Evolutionary conservation across 2,797 vertebrate genomes (phyloP).

Genomic region (Varecia variegata): DNA sequence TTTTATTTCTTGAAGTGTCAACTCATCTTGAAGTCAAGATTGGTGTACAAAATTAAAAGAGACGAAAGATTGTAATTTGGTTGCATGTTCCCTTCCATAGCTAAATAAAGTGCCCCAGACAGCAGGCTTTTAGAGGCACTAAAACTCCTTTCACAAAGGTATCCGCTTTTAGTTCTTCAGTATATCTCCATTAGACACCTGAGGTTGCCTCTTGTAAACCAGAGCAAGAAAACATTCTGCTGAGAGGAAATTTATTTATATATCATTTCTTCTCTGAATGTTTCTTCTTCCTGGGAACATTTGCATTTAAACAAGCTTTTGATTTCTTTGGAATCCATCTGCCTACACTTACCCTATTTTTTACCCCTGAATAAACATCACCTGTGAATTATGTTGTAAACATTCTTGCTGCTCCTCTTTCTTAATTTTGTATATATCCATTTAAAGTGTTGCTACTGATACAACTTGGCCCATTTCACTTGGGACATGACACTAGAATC

Average conservation of each 20-base stretch:
- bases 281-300: constrained; percentile 55
- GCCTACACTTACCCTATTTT: constrained; percentile 43
- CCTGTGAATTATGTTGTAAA: constrained; percentile 25
- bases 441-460: neutral
- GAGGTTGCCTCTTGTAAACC: constrained; percentile 61
- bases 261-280: constrained; percentile 63
- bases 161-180: constrained; percentile 62
- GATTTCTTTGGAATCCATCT: constrained; percentile 71
- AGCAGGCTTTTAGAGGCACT: constrained; percentile 64
- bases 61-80: constrained; percentile 64
- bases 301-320: constrained; percentile 78
- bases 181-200: constrained; percentile 74
- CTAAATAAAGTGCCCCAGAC: constrained; percentile 60
- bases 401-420: neutral
- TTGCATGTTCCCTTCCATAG: constrained; percentile 57
- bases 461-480: neutral
- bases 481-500: too few species aligned
- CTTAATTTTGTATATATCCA: neutral
- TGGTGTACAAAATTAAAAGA: constrained; percentile 58
- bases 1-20: constrained; percentile 70
- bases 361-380: constrained; percentile 59
- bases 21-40: constrained; percentile 71
- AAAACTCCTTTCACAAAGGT: constrained; percentile 59
- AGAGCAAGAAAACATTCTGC: constrained; percentile 54
- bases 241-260: constrained; percentile 67